Evolutionary conservation across 2,888 invertebrate species (phyloP).

Genomic region (Philaethria dido): DNA sequence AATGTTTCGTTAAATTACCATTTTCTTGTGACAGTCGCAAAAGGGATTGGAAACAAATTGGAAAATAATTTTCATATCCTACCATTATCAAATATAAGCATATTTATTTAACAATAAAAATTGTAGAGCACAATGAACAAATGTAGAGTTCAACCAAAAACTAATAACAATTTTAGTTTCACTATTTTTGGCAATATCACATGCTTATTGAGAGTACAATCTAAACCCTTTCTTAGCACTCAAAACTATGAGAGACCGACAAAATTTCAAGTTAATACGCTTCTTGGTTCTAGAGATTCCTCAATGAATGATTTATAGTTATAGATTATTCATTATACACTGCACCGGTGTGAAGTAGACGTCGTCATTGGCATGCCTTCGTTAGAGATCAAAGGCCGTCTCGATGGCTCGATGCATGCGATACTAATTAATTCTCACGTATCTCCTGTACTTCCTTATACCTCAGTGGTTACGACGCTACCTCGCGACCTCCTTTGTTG

Average conservation of each 20-base stretch:
- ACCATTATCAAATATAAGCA: background rate
- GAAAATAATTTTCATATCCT: background rate
- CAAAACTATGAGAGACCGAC: conserved; percentile 3
- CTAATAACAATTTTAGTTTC: background rate
- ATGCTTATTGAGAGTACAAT: background rate
- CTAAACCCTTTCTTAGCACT: conserved; percentile 20
- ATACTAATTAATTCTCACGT: conserved; percentile 28
- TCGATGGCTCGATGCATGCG: conserved; percentile 27
- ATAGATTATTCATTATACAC: conserved; percentile 18
- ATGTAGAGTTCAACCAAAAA: background rate
- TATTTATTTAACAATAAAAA: background rate
- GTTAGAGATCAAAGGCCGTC: conserved; percentile 33
- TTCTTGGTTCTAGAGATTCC: conserved; percentile 15
- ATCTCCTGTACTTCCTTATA: conserved; percentile 13
- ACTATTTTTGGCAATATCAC: background rate
- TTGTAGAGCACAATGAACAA: background rate
- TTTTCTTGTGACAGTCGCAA: background rate
- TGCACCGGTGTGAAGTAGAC: conserved; percentile 14
- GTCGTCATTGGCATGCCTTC: conserved; percentile 30
- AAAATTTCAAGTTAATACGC: conserved; percentile 22
- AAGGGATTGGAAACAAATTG: background rate
- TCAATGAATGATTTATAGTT: conserved; percentile 12
- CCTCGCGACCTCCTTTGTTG: conserved; percentile 10
- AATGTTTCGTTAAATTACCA: conserved; percentile 2
- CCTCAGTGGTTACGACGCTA: background rate